Base-by-base conservation (phyloP, 2,797 vertebrate genomes). In the Halcyon badia region DNA sequence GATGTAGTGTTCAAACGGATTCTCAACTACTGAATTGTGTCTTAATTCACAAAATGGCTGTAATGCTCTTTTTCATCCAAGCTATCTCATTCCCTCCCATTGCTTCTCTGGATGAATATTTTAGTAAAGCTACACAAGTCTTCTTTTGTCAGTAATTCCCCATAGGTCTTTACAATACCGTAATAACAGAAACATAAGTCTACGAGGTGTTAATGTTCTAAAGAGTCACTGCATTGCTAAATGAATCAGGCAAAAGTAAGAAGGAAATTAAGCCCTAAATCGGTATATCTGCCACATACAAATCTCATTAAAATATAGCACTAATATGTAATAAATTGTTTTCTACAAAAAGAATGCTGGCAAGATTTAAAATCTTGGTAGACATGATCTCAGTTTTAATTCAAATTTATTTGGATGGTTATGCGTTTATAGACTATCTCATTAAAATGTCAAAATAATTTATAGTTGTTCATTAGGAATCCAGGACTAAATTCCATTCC, bases 31-130 rank as follows among this genome's bases (percentile, higher is more conserved):
- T 60, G 65, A 92, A 60, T 58, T 51, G 57, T 95, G 66, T 68
- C 75, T 91, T 89, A 87, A 93, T 94, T 92, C 60, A 93, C 56
- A 83, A 37, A 72, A 22, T 66, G 81, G 52, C 76, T 90, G 51
- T 3, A 35, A 60, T n/a, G 14, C n/a, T 70, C 44, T 94, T 89
- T 83, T 65, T 81, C 39, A 90, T 82, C 62, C 66, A 84, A 48
- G 56, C 46, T 33, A 49, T 86, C 44, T 92, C 28, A 51, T 90
- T 81, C 17, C 44, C 31, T 85, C 52, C 37, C 52, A 5, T 82
- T 68, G 19, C 39, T 51, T 92, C 79, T 90, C 48, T 51, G 66
- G 79, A 49, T 90, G 60, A 51, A 28, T 56, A 35, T 28, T 85
- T 82, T 39, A 42, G 37, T 77, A 39, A 68, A 71, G 62, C 18